These are phyloP conservation scores for Latrodectus elegans DNA, from an alignment of 2,888 invertebrate genomes.

Conservation along the genomic window DNA sequence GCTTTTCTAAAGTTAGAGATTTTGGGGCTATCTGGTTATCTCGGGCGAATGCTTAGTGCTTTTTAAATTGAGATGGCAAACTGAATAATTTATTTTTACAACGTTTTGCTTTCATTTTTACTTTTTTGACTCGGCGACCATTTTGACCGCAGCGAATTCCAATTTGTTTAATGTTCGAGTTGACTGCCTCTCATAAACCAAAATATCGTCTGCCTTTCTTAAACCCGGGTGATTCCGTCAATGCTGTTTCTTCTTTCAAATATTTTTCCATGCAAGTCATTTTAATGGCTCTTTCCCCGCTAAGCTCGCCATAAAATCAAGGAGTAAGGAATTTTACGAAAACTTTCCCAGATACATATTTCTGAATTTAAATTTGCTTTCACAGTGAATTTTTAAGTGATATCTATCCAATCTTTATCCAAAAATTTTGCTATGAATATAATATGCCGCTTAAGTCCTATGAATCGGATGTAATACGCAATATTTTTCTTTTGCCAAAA, in stretches of 20 bases:
- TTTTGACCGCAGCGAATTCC: slow-evolving; percentile 3
- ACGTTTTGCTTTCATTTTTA: slow-evolving; percentile 20
- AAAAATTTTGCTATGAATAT: too few species aligned
- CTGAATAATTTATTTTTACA: slow-evolving; percentile 62
- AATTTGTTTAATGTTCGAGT: slow-evolving; percentile 52
- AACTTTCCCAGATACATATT: too few species aligned
- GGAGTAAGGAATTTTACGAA: too few species aligned
- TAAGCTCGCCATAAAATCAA: too few species aligned
- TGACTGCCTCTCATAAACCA: slow-evolving; percentile 41
- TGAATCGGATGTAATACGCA: too few species aligned
- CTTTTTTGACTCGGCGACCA: neutral
- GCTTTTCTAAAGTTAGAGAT: slow-evolving; percentile 20
- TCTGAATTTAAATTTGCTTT: too few species aligned
- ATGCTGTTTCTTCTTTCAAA: neutral
- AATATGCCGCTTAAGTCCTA: too few species aligned
- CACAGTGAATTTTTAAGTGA: too few species aligned
- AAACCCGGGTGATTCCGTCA: slow-evolving; percentile 22
- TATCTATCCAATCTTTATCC: too few species aligned
- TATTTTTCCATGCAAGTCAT: too few species aligned
- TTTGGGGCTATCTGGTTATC: slow-evolving; percentile 28
- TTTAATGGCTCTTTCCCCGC: too few species aligned
- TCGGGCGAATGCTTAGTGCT: slow-evolving; percentile 16
- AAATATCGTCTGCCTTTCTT: slow-evolving; percentile 36
- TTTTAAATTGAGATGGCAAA: slow-evolving; percentile 53
- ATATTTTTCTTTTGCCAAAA: too few species aligned